These are phyloP conservation scores for Melanotaenia parkinsoni DNA, from an alignment of 2,797 vertebrate genomes.

Conservation along the genomic window DNA sequence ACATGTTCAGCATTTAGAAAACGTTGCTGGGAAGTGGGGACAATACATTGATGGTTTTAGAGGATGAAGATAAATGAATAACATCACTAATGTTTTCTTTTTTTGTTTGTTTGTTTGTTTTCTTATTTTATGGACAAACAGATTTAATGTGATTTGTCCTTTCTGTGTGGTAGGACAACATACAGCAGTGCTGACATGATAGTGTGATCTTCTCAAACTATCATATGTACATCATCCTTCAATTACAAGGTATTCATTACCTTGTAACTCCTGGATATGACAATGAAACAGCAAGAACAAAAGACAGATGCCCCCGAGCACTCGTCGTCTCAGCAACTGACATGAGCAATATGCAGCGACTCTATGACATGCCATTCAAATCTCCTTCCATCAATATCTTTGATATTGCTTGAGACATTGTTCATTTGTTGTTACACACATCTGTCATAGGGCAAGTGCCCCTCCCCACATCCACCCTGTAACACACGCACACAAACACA, in stretches of 20 bases:
- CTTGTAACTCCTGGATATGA: slow-evolving; percentile 66
- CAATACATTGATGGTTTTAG: not conserved
- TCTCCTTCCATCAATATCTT: slow-evolving; percentile 71
- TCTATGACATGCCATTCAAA: slow-evolving; percentile 66
- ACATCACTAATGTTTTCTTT: not conserved
- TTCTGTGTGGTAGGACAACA: not conserved
- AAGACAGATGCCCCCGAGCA: slow-evolving; percentile 67
- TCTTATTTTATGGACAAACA: slow-evolving; percentile 14
- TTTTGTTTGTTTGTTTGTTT: too few relatives aligned
- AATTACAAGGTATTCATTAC: slow-evolving; percentile 68
- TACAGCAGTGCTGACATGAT: slow-evolving; percentile 3
- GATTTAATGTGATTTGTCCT: slow-evolving; percentile 6
- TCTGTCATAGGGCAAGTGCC: slow-evolving; percentile 63
- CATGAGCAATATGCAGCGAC: slow-evolving; percentile 73
- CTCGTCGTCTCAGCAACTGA: slow-evolving; percentile 66
- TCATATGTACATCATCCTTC: slow-evolving; percentile 50
- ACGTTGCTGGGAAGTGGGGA: not conserved
- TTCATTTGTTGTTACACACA: slow-evolving; percentile 71
- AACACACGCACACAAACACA: slow-evolving; percentile 12
- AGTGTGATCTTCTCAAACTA: slow-evolving; percentile 50
- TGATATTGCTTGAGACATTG: slow-evolving; percentile 72
- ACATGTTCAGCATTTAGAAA: slow-evolving; percentile 2
- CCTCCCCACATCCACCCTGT: not conserved
- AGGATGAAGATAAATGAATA: not conserved
- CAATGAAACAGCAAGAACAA: slow-evolving; percentile 47